These are phyloP conservation scores for Scaptomyza reducta DNA, from an alignment of 2,888 invertebrate species.

Conservation along the genomic window DNA sequence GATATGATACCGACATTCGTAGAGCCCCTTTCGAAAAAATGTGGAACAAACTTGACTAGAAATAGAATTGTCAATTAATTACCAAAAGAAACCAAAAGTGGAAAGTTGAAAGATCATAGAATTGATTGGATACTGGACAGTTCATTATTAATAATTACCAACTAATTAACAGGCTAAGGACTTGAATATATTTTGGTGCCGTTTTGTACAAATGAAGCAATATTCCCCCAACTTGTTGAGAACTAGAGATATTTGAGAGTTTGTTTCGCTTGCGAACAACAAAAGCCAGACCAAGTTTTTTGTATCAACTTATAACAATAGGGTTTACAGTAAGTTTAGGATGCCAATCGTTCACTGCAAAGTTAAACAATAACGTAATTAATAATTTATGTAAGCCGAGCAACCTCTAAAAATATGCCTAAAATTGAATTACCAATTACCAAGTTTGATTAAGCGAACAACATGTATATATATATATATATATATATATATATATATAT, in stretches of 20 bases:
- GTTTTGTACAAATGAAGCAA: slow-evolving; percentile 61
- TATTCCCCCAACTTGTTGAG: slow-evolving; percentile 53
- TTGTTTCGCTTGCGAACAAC: slow-evolving; percentile 5
- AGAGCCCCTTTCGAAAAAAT: background rate
- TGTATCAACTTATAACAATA: slow-evolving; percentile 9
- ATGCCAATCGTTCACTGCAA: slow-evolving; percentile 27
- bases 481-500: slow-evolving; percentile 17
- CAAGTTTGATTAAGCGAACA: slow-evolving; percentile 34
- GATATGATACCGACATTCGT: background rate
- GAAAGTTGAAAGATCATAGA: slow-evolving; percentile 3
- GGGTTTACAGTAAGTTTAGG: background rate
- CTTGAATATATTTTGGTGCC: slow-evolving; percentile 45
- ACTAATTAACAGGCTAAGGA: slow-evolving; percentile 30
- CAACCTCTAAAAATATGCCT: slow-evolving; percentile 62
- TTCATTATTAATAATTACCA: slow-evolving; percentile 15
- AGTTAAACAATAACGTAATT: slow-evolving; percentile 22
- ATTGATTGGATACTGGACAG: slow-evolving; percentile 14
- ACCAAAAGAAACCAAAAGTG: slow-evolving; percentile 5
- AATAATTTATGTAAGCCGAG: slow-evolving; percentile 38
- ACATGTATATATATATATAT: slow-evolving; percentile 27
- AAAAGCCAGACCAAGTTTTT: slow-evolving; percentile 56
- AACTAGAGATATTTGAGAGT: slow-evolving; percentile 11
- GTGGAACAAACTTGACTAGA: slow-evolving; percentile 20
- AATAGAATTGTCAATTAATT: slow-evolving; percentile 58
- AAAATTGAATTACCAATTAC: slow-evolving; percentile 21